These are phyloP conservation scores for Plectrocnemia conspersa DNA, from an alignment of 1,140 invertebrate genomes.

Conservation along the genomic window DNA sequence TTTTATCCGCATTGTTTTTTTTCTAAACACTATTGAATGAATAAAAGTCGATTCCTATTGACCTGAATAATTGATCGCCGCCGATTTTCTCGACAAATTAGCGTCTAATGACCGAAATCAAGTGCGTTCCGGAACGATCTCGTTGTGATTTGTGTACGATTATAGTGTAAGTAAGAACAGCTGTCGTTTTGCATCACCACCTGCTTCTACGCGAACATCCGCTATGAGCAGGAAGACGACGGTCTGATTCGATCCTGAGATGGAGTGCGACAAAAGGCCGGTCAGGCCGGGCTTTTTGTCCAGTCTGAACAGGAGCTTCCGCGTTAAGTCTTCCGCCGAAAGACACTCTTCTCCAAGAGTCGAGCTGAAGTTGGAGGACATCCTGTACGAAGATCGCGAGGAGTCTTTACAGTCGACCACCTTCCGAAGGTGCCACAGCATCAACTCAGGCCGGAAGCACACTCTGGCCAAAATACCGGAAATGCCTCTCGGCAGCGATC, in stretches of 20 bases:
- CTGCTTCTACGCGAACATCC: neutral
- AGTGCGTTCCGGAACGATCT: too few relatives aligned
- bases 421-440: slow-evolving; percentile 20
- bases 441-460: slow-evolving; percentile 16
- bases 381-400: neutral
- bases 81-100: too few relatives aligned
- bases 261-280: slow-evolving; percentile 7
- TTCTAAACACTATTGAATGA: too few relatives aligned
- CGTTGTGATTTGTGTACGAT: too few relatives aligned
- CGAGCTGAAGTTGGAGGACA: neutral
- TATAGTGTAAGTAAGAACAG: too few relatives aligned
- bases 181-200: too few relatives aligned
- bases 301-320: slow-evolving; percentile 26
- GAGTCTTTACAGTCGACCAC: neutral
- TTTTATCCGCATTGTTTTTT: too few relatives aligned
- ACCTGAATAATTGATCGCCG: too few relatives aligned
- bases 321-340: slow-evolving; percentile 11
- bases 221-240: neutral
- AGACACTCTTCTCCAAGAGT: too few relatives aligned
- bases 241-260: neutral
- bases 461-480: slow-evolving; percentile 17
- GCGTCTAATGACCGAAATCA: too few relatives aligned
- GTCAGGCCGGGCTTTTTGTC: slow-evolving; percentile 25
- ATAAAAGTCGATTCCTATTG: too few relatives aligned
- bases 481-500: slow-evolving; percentile 20